These are phyloP conservation scores for human DNA, from an alignment of 2,113 vertebrate genomes.

Conservation along the genomic window GRCh38 chr2:119270001-119270500, in stretches of 20 bases:
- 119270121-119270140: not conserved
- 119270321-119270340: not conserved
- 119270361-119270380: not conserved
- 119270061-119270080: not conserved
- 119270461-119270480: not conserved
- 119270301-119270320: not conserved
- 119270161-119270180: not conserved
- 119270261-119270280: no score
- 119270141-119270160: not conserved
- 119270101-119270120: not conserved
- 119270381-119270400: not conserved
- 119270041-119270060: not conserved
- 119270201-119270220: not conserved
- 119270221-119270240: not conserved
- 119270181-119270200: constrained; percentile 1
- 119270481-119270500: not conserved
- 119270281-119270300: not conserved
- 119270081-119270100: not conserved
- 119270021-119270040: not conserved
- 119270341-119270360: not conserved
- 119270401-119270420: not conserved
- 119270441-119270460: not conserved
- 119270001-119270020: not conserved
- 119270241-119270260: not conserved
- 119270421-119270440: not conserved